phyloP scores from a whole-genome alignment of 35 echinoderm and acorn worm species.

The Strongylocentrotus purpuratus region DNA sequence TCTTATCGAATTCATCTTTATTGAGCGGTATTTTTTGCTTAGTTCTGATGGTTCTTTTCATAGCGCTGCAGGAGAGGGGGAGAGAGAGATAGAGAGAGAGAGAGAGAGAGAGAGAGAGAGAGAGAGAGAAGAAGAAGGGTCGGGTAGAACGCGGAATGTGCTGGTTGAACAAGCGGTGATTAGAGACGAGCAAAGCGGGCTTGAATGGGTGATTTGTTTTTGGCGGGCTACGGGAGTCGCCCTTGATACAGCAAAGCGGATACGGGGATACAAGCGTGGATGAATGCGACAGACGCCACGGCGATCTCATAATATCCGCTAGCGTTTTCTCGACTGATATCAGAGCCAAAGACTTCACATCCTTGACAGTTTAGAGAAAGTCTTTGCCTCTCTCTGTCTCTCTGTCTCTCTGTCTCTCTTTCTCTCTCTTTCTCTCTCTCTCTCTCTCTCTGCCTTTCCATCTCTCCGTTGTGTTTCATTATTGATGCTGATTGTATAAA shows the following conservation, averaged over 20 bases:
- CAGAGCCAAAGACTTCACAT: not conserved
- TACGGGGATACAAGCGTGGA: not conserved
- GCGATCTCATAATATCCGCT: not conserved
- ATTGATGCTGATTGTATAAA: not conserved
- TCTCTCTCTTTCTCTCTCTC: too few species aligned
- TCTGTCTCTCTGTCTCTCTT: not conserved
- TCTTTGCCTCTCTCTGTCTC: not conserved
- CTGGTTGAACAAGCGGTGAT: slow-evolving; percentile 19
- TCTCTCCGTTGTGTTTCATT: not conserved
- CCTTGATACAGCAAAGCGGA: slow-evolving; percentile 35
- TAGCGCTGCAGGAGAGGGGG: too few species aligned
- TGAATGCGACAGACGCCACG: slow-evolving; percentile 30
- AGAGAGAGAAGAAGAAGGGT: not conserved
- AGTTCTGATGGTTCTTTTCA: not conserved
- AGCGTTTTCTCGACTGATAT: not conserved
- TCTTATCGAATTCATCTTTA: slow-evolving; percentile 5
- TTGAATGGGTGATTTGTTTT: slow-evolving; percentile 39
- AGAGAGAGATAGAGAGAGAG: too few species aligned
- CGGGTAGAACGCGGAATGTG: not conserved
- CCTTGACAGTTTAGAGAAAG: not conserved
- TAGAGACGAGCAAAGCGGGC: not conserved
- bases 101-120: too few species aligned
- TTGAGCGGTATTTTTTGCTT: not conserved
- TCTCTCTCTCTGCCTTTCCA: not conserved
- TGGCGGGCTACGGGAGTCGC: slow-evolving; percentile 23